Evolutionary conservation across 2,888 invertebrate genomes (phyloP).

Genomic region (Slavum lentiscoides): DNA sequence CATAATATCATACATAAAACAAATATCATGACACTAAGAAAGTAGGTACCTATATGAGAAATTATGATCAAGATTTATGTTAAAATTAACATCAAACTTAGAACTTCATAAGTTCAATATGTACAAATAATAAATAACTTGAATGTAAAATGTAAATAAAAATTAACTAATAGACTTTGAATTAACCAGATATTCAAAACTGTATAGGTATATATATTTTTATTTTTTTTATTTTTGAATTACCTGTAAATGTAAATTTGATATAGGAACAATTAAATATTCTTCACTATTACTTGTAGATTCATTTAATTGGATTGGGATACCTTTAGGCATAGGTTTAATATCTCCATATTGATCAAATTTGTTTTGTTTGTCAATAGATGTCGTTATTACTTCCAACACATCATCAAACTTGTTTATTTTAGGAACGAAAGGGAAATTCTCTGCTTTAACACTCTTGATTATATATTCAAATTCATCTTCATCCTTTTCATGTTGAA

Average conservation of each 20-base stretch:
- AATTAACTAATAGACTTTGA: too few species aligned
- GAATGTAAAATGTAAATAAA: not conserved
- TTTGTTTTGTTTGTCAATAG: too few species aligned
- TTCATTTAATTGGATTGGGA: not conserved
- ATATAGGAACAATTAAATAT: not conserved
- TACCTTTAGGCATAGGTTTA: too few species aligned
- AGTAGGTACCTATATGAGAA: too few species aligned
- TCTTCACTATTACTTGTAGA: not conserved
- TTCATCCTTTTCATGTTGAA: not conserved
- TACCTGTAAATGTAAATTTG: slow-evolving; percentile 1
- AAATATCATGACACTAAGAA: too few species aligned
- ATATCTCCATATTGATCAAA: too few species aligned
- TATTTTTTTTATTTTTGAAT: not conserved
- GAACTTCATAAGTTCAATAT: not conserved
- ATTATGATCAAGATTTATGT: not conserved
- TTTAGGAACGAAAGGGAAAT: not conserved
- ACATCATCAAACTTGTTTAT: too few species aligned
- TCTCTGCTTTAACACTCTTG: not conserved
- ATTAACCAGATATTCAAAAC: not conserved
- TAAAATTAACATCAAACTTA: not conserved
- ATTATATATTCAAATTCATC: not conserved
- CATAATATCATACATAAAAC: not conserved
- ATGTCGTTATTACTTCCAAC: too few species aligned
- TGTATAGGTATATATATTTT: not conserved
- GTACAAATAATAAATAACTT: not conserved